Evolutionary conservation across 1,140 invertebrate species (phyloP).

Genomic region (Euglossa dilemma): DNA sequence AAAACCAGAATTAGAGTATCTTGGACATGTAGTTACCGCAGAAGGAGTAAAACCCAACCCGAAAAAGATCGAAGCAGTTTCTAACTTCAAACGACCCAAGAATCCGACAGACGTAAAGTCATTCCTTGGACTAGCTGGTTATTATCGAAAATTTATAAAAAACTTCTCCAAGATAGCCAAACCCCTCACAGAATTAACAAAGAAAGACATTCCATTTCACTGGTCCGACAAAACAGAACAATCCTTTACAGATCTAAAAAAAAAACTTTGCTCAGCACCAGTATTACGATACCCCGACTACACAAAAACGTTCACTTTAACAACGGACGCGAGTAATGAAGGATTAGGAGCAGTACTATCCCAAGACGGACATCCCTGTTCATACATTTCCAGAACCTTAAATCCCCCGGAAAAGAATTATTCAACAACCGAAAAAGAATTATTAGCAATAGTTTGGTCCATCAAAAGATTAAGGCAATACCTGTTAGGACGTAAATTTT

Average conservation of each 20-base stretch:
- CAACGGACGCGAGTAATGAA: not conserved
- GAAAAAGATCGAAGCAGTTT: no score
- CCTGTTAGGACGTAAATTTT: not conserved
- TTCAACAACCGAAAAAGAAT: not conserved
- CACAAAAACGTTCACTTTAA: accelerated
- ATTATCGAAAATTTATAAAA: no score
- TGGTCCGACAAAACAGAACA: not conserved
- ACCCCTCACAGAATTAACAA: no score
- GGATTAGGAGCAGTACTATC: constrained; percentile 9
- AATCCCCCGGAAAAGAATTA: not conserved
- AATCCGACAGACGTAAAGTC: no score
- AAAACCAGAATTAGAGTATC: no score
- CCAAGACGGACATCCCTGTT: not conserved
- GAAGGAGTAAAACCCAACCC: no score
- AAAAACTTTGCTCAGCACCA: not conserved
- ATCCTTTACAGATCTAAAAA: not conserved
- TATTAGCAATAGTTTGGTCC: constrained; percentile 8
- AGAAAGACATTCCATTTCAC: no score
- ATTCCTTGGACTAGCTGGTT: no score
- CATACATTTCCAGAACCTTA: not conserved
- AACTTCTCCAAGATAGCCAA: no score
- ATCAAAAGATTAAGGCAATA: not conserved
- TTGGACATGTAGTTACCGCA: no score
- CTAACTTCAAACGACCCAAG: no score
- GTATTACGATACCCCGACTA: not conserved